These are phyloP conservation scores for Tinamus major DNA, from an alignment of 2,797 vertebrate genomes.

Conservation along the genomic window DNA sequence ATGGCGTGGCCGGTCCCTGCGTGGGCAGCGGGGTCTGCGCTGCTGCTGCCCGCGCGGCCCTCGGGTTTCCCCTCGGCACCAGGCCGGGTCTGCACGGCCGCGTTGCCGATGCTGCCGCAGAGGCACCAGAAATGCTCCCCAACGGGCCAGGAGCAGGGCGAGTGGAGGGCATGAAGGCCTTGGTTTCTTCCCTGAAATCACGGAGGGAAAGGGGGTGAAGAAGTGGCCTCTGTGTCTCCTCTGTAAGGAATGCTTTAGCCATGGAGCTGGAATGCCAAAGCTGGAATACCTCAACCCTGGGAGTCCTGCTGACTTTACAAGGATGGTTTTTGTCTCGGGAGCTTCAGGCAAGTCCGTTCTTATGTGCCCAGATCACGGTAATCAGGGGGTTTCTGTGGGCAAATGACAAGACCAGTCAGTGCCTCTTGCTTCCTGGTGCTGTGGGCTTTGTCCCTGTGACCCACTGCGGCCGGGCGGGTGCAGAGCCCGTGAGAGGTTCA, in stretches of 20 bases:
- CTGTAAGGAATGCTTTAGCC: background rate
- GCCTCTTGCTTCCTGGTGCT: background rate
- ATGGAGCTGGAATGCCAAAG: background rate
- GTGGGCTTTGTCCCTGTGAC: background rate
- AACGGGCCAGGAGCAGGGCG: background rate
- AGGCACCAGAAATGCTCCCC: background rate
- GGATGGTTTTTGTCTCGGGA: background rate
- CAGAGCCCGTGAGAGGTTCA: background rate
- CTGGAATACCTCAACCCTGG: background rate
- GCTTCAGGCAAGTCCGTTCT: background rate
- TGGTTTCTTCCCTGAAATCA: background rate
- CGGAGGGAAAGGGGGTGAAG: background rate
- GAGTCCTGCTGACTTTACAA: background rate
- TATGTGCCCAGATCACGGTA: background rate
- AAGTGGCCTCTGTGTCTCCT: background rate
- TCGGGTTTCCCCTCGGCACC: background rate
- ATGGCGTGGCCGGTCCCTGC: background rate
- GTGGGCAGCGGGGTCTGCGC: too few relatives aligned
- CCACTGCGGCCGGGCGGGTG: background rate
- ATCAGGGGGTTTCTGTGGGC: constrained; percentile 52
- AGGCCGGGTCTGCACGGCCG: background rate
- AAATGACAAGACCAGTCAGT: background rate
- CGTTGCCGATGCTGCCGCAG: background rate
- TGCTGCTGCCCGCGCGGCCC: background rate
- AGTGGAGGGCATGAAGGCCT: background rate